Evolutionary conservation across 1,140 invertebrate species (phyloP).

Genomic region (Pristionchus pacificus): DNA sequence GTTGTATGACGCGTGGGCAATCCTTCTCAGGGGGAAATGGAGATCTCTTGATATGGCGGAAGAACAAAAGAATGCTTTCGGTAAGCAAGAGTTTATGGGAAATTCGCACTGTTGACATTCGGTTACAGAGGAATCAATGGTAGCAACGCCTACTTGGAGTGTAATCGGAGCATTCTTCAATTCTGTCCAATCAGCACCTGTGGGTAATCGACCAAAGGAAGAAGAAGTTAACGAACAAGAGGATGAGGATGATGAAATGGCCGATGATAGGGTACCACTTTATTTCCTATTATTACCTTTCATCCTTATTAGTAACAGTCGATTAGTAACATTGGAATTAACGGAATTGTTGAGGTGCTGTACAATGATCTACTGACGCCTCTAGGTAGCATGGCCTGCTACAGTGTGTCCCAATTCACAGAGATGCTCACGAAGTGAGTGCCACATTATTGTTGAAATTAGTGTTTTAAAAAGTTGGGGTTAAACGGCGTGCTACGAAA

Average conservation of each 20-base stretch:
- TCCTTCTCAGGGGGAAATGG: constrained; percentile 26
- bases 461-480: too few relatives aligned
- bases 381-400: constrained; percentile 15
- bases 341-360: too few relatives aligned
- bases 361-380: constrained; percentile 18
- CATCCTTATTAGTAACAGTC: too few relatives aligned
- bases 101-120: not conserved
- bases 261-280: not conserved
- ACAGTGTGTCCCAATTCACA: constrained; percentile 16
- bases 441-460: too few relatives aligned
- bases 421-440: not conserved
- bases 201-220: constrained; percentile 11
- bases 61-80: constrained; percentile 12
- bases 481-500: too few relatives aligned
- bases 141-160: constrained; percentile 3
- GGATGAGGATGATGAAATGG: constrained; percentile 3
- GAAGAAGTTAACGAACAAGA: constrained; percentile 22
- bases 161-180: constrained; percentile 17
- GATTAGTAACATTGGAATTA: too few relatives aligned
- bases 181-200: constrained; percentile 10
- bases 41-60: not conserved
- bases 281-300: too few relatives aligned
- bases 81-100: not conserved
- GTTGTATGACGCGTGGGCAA: constrained; percentile 14
- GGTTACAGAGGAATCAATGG: constrained; percentile 18